These are phyloP conservation scores for Melinaea marsaeus DNA, from an alignment of 2,888 invertebrate genomes.

Conservation along the genomic window DNA sequence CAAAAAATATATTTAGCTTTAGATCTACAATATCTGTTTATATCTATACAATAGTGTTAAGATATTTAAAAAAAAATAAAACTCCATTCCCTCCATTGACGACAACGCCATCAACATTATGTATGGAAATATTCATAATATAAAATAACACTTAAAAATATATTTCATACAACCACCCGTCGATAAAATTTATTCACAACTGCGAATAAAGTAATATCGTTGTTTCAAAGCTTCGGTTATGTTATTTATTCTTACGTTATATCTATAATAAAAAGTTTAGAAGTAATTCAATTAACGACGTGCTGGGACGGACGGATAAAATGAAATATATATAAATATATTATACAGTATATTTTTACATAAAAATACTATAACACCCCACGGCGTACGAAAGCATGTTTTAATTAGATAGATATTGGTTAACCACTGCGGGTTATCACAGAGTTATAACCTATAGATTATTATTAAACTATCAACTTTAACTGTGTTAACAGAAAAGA, in stretches of 20 bases:
- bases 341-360: background rate
- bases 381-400: background rate
- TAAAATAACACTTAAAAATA: background rate
- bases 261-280: background rate
- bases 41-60: no score
- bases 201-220: background rate
- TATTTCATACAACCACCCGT: slow-evolving; percentile 19
- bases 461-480: no score
- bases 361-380: background rate
- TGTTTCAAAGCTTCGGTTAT: no score
- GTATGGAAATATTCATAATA: background rate
- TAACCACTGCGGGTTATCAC: background rate
- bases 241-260: no score
- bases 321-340: background rate
- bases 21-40: no score
- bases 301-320: background rate
- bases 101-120: background rate
- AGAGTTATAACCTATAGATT: background rate
- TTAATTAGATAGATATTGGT: background rate
- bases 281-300: slow-evolving; percentile 5
- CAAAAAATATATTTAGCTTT: no score
- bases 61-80: no score
- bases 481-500: no score
- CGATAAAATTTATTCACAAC: slow-evolving; percentile 15
- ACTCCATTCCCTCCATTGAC: no score